Evolutionary conservation across 2,888 invertebrate genomes (phyloP).

Genomic region (Synergus gifuensis): DNA sequence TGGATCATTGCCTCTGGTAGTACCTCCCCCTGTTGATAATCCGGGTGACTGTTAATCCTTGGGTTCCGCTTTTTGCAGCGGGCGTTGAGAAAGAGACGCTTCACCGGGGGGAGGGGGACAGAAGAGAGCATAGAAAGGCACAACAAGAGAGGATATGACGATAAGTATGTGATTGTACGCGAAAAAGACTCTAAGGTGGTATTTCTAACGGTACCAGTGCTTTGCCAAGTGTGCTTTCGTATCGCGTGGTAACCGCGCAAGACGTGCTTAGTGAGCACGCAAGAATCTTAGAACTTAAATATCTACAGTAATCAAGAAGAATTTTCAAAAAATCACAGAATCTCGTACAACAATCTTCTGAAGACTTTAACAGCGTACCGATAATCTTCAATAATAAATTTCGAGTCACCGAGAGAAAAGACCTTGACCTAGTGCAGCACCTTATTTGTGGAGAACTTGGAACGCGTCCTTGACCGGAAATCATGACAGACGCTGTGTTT

Average conservation of each 20-base stretch:
- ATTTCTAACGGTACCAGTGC: slow-evolving; percentile 39
- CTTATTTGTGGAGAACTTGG: slow-evolving; percentile 6
- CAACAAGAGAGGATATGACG: slow-evolving; percentile 35
- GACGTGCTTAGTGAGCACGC: slow-evolving; percentile 13
- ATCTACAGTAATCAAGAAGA: slow-evolving; percentile 12
- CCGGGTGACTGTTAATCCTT: slow-evolving; percentile 28
- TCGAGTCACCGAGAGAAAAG: slow-evolving; percentile 13
- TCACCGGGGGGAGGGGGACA: slow-evolving; percentile 15
- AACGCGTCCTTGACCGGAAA: slow-evolving; percentile 36
- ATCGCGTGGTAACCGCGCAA: slow-evolving; percentile 27
- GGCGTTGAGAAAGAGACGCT: slow-evolving; percentile 9
- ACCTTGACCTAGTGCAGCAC: slow-evolving; percentile 40
- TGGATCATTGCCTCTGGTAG: slow-evolving; percentile 29
- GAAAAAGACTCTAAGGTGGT: slow-evolving; percentile 38
- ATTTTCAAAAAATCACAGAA: neutral
- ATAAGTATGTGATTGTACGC: slow-evolving; percentile 38
- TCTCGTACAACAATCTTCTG: neutral
- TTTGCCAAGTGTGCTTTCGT: slow-evolving; percentile 38
- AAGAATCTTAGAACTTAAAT: slow-evolving; percentile 5
- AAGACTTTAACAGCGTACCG: neutral
- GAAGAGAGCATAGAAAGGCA: neutral
- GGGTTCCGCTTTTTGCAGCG: slow-evolving; percentile 1
- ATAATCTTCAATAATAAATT: neutral
- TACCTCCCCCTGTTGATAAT: slow-evolving; percentile 37
- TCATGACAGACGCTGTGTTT: slow-evolving; percentile 45